phyloP scores from a whole-genome alignment of 2,888 invertebrate species.

The Drosophila leonis region DNA sequence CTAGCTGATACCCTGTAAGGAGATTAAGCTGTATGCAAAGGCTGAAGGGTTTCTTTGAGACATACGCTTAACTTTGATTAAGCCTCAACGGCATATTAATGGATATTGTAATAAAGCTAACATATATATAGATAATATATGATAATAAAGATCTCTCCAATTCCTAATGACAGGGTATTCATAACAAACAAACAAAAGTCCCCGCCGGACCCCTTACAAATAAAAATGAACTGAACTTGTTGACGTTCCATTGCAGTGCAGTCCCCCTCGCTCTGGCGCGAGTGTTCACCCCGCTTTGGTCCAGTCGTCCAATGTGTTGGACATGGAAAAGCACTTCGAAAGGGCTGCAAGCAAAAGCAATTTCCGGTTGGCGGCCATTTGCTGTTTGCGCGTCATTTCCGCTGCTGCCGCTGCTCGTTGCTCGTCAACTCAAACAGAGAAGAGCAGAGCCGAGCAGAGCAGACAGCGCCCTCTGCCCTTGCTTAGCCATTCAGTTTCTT shows the following conservation, averaged over 20 bases:
- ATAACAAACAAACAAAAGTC: not conserved
- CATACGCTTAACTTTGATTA: too few species aligned
- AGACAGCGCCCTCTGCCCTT: not conserved
- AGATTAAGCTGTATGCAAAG: not conserved
- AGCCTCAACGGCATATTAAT: not conserved
- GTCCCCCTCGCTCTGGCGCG: not conserved
- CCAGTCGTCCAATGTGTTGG: constrained; percentile 20
- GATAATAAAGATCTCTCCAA: too few species aligned
- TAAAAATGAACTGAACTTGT: constrained; percentile 31
- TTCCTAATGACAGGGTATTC: constrained; percentile 11
- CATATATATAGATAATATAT: too few species aligned
- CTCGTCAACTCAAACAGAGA: not conserved
- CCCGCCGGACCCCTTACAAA: not conserved
- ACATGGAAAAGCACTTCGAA: constrained; percentile 64
- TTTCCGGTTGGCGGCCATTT: constrained; percentile 68
- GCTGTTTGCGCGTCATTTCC: constrained; percentile 71
- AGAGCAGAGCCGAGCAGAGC: too few species aligned
- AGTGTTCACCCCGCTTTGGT: not conserved
- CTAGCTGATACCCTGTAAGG: not conserved
- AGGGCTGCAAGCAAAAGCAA: constrained; percentile 62
- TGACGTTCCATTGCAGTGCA: constrained; percentile 19
- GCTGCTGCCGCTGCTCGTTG: constrained; percentile 13
- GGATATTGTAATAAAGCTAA: too few species aligned
- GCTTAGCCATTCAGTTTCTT: not conserved
- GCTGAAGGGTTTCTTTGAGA: too few species aligned